Evolutionary conservation across 2,113 vertebrate genomes (phyloP), one percentile per base, ranked within the genome.

Genomic region (Micronycteris hirsuta): DNA sequence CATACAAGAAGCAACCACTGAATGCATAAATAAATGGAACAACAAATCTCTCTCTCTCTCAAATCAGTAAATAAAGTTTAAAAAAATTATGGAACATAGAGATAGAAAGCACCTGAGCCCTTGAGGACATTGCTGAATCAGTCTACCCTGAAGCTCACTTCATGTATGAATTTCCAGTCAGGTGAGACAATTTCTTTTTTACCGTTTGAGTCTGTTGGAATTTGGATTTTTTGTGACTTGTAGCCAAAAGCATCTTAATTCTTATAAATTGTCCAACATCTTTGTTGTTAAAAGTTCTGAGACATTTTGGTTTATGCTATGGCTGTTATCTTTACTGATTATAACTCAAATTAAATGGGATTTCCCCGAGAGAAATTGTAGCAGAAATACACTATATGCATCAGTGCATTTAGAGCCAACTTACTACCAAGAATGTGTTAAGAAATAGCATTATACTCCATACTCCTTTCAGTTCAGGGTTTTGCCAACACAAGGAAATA

Each of bases 351-450:
- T 76, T 92, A 83, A 92, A 89, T 74, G 77, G 28, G 19, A 41
- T 67, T 93, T 96, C 84, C 47, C 49, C 90, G 24, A 87, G 26
- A 96, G 61, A 70, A 5, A 45, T 80, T 24, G 83, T 10, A 86
- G 63, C 13, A 92, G 65, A 86, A 92, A 80, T 38, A 47, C 41
- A 84, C 70, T 86, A 31, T 17, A 63, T 22, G 3, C 70, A 83
- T 84, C 49, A 85, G 70, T 28, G 83, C 38, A 92, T 92, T 86
- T 92, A 85, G n/a, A 81, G 17, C 63, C 45, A 81, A 90, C 38
- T 91, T 81, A 70, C n/a, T 38, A 92, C n/a, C 71, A 94, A 81
- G 49, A 96, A 92, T 68, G n/a, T 90, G 36, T 45, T 85, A 92
- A 95, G 61, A 94, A 89, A 70, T 17, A 63, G 12, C 67, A 94